These are phyloP conservation scores for Microctonus aethiopoides DNA, from an alignment of 2,888 invertebrate species.

Conservation along the genomic window DNA sequence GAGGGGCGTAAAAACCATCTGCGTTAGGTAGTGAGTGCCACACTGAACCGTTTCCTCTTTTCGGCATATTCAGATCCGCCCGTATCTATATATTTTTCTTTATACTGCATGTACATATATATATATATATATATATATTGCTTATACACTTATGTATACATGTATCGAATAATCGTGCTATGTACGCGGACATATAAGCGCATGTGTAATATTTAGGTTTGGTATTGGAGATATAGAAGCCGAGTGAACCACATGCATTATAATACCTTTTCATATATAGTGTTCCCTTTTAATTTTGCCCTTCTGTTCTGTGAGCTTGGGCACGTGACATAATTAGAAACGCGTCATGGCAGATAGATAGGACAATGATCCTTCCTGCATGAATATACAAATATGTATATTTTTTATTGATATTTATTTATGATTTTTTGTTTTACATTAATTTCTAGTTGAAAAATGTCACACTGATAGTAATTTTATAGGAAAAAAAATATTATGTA, in stretches of 20 bases:
- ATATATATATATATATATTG: constrained; percentile 7
- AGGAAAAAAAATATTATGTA: too few species aligned
- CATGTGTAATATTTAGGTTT: too few species aligned
- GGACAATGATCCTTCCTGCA: constrained; percentile 17
- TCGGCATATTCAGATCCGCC: constrained; percentile 34
- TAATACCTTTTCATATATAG: neutral
- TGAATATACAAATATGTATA: neutral
- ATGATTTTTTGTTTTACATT: neutral
- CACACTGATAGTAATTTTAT: too few species aligned
- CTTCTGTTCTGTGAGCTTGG: constrained; percentile 13
- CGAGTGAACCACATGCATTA: constrained; percentile 29
- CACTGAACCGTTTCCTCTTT: constrained; percentile 52
- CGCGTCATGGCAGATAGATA: constrained; percentile 26
- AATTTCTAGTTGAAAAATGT: too few species aligned
- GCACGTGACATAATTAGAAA: constrained; percentile 46
- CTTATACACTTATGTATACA: too few species aligned
- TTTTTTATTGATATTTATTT: neutral
- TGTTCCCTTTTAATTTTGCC: constrained; percentile 11
- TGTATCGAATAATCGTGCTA: too few species aligned
- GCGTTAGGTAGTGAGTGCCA: constrained; percentile 55
- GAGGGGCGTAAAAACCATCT: constrained; percentile 53
- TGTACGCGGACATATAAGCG: constrained; percentile 45
- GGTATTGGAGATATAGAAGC: constrained; percentile 28
- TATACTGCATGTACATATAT: constrained; percentile 9
- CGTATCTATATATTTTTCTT: constrained; percentile 33